Percentiles rank a stretch among this genome's conserved stretches.
Evolutionary conservation across 2,113 vertebrate genomes (phyloP).

Genomic region (Perca flavescens): DNA sequence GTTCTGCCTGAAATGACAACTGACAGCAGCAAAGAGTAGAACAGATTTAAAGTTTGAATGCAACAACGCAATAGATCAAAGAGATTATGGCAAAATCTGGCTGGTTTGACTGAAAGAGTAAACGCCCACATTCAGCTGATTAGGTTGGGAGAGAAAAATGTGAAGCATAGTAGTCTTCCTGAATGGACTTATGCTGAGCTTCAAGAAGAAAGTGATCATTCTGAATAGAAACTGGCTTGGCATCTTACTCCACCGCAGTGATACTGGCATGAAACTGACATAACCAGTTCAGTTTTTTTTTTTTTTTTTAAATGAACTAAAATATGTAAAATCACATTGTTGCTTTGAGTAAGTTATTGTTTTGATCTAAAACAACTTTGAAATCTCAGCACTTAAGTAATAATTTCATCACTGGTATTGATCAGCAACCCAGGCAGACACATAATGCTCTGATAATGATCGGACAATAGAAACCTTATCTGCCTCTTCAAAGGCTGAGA

Average conservation of each 20-base stretch:
- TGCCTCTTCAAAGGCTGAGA: background rate
- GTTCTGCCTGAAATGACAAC: too few relatives aligned
- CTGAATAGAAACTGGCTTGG: background rate
- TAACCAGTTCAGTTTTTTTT: background rate
- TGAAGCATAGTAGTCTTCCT: too few relatives aligned
- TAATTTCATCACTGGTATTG: background rate
- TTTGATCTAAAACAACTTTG: background rate
- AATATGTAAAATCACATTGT: background rate
- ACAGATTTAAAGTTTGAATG: too few relatives aligned
- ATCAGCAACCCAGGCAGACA: background rate
- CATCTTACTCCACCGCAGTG: background rate
- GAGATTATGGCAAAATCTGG: too few relatives aligned
- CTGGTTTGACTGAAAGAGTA: too few relatives aligned
- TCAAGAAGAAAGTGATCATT: background rate
- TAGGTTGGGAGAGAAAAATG: too few relatives aligned
- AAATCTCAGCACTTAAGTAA: background rate
- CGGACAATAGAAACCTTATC: background rate
- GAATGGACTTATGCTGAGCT: too few relatives aligned
- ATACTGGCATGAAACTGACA: background rate
- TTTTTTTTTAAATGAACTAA: too few relatives aligned
- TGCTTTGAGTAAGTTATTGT: background rate
- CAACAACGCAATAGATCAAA: too few relatives aligned
- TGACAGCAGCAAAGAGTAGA: too few relatives aligned
- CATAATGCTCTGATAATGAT: background rate
- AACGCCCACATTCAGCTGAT: too few relatives aligned